These are phyloP conservation scores for Enhydra lutris DNA, from an alignment of 2,113 vertebrate genomes.

Conservation along the genomic window DNA sequence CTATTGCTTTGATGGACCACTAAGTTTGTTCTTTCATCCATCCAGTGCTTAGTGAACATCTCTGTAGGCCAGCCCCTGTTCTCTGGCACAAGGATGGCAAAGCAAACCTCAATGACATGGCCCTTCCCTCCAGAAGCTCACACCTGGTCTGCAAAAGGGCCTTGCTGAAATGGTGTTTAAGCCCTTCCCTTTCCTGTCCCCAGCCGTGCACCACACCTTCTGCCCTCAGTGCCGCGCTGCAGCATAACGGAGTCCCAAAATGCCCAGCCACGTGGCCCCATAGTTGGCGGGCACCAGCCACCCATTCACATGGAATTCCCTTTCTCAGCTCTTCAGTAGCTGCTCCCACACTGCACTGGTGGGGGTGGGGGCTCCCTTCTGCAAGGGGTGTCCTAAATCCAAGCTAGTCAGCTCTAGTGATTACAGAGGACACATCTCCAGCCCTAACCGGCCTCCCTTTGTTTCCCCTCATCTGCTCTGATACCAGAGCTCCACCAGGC, in stretches of 20 bases:
- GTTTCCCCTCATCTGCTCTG: neutral
- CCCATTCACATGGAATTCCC: neutral
- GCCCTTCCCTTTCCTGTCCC: neutral
- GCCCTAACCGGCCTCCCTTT: fast-evolving
- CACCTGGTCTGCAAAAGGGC: neutral
- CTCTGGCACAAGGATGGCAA: neutral
- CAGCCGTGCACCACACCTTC: neutral
- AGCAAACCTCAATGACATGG: neutral
- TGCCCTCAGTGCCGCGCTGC: fast-evolving
- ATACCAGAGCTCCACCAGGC: too few species aligned
- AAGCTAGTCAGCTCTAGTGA: too few species aligned
- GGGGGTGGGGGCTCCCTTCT: neutral
- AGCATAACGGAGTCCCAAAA: fast-evolving
- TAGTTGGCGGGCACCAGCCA: neutral
- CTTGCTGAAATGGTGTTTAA: neutral
- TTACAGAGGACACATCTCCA: neutral
- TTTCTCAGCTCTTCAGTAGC: neutral
- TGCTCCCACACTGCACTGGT: neutral
- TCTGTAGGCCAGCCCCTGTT: neutral
- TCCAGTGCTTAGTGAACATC: neutral
- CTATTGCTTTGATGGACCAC: neutral
- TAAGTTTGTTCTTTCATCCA: neutral
- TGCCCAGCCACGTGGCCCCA: neutral
- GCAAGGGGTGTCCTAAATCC: neutral
- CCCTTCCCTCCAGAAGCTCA: neutral